Conservation (phyloP, 2,797 vertebrate species). For the Scolopax bukidnonensis region DNA sequence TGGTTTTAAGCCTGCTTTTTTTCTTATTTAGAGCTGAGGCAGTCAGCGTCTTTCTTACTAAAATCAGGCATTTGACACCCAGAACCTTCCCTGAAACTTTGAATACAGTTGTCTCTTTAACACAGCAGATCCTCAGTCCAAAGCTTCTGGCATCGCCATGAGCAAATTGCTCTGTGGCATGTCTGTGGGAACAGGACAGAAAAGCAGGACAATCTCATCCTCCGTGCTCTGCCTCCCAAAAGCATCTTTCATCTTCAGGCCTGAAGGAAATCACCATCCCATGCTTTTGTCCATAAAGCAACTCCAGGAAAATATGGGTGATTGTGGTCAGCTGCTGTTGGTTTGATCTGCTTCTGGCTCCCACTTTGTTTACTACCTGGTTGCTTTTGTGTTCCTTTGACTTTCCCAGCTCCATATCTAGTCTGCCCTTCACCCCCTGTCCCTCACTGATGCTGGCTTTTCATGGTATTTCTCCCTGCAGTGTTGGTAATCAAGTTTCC, state of each 20-base stretch:
- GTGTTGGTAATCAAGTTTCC: neutral
- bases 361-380: neutral
- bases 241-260: neutral
- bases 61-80: neutral
- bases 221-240: neutral
- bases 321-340: neutral
- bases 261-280: neutral
- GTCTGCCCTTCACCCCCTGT: neutral
- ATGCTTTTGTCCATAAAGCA: rapidly evolving
- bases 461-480: neutral
- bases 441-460: neutral
- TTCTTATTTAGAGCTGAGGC: neutral
- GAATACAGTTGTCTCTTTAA: neutral
- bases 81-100: neutral
- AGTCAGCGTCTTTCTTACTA: neutral
- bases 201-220: neutral
- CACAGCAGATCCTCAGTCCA: neutral
- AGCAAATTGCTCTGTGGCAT: neutral
- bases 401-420: neutral
- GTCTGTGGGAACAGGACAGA: neutral
- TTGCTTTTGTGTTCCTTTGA: neutral
- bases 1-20: neutral
- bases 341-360: neutral
- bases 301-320: neutral
- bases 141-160: neutral